Percentiles rank a stretch among this genome's conserved stretches.
phyloP scores from a whole-genome alignment of 2,888 invertebrate species.

The Ferdinandea cuprea region DNA sequence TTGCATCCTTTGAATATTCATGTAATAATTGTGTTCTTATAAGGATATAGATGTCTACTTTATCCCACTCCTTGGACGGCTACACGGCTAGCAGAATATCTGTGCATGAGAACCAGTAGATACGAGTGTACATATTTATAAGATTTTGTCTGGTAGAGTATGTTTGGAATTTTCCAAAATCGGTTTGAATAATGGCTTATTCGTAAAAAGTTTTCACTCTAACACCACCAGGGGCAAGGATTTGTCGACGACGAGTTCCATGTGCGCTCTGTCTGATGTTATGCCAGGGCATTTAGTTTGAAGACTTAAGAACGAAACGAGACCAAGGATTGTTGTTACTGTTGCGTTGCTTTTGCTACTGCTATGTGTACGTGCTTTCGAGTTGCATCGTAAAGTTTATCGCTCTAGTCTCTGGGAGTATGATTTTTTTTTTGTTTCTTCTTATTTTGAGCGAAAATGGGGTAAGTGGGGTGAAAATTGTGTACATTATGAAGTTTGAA shows the following conservation, averaged over 20 bases:
- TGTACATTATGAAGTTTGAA: constrained; percentile 52
- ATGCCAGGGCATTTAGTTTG: constrained; percentile 37
- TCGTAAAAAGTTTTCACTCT: constrained; percentile 49
- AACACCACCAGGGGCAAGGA: constrained; percentile 47
- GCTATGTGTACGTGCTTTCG: constrained; percentile 43
- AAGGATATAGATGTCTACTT: constrained; percentile 20
- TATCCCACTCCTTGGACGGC: neutral
- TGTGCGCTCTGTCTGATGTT: constrained; percentile 47
- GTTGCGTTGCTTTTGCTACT: constrained; percentile 28
- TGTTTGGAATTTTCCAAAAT: constrained; percentile 65
- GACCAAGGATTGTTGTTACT: constrained; percentile 42
- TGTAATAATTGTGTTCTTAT: constrained; percentile 43
- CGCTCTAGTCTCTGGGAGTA: neutral
- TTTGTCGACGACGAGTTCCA: constrained; percentile 47
- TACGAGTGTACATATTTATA: constrained; percentile 26
- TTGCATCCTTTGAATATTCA: constrained; percentile 64
- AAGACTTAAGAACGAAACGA: constrained; percentile 32
- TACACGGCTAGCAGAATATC: neutral
- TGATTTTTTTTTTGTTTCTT: neutral
- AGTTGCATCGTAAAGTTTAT: constrained; percentile 51
- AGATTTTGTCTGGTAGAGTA: constrained; percentile 49
- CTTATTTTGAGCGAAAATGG: constrained; percentile 12
- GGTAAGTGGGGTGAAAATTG: constrained; percentile 44
- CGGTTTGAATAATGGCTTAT: constrained; percentile 66
- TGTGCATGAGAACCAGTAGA: neutral